Percentiles rank a stretch among this genome's conserved stretches.
These are phyloP conservation scores for Hyla sarda DNA, from an alignment of 2,113 vertebrate genomes.

Conservation along the genomic window DNA sequence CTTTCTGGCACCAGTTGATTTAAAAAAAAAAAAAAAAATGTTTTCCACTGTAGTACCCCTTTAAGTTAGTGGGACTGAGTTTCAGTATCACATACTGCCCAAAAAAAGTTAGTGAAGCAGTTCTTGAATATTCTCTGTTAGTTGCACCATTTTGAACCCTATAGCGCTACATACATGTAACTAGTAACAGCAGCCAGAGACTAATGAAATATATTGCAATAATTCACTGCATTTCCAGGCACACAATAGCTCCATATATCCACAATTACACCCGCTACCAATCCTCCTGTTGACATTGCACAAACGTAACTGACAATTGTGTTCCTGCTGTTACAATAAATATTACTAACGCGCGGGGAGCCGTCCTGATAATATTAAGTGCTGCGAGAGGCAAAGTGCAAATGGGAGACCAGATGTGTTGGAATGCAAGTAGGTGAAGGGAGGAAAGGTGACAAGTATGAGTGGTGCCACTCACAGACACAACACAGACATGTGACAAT, in stretches of 20 bases:
- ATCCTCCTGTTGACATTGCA: constrained; percentile 5
- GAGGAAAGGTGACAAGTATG: not conserved
- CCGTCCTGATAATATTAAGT: constrained; percentile 21
- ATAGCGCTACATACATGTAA: not conserved
- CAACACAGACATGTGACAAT: constrained; percentile 55
- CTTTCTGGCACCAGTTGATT: too few species aligned
- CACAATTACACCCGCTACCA: not conserved
- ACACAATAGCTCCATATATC: not conserved
- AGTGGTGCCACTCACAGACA: constrained; percentile 45
- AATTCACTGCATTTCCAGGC: not conserved
- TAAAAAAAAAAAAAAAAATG: too few species aligned
- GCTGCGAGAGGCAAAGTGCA: constrained; percentile 25
- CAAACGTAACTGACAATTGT: not conserved
- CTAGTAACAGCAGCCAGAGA: not conserved
- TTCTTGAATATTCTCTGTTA: too few species aligned
- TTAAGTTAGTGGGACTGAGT: not conserved
- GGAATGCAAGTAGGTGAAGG: constrained; percentile 19
- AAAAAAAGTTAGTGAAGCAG: not conserved
- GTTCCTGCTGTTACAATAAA: constrained; percentile 23
- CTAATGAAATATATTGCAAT: not conserved
- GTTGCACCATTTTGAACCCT: not conserved
- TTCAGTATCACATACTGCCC: too few species aligned
- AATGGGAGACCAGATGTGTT: constrained; percentile 47
- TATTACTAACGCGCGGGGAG: constrained; percentile 25
- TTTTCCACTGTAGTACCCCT: too few species aligned